Evolutionary conservation across 2,888 invertebrate species (phyloP), one percentile per base, ranked within the genome.

Genomic region (Cephus rjabovi): DNA sequence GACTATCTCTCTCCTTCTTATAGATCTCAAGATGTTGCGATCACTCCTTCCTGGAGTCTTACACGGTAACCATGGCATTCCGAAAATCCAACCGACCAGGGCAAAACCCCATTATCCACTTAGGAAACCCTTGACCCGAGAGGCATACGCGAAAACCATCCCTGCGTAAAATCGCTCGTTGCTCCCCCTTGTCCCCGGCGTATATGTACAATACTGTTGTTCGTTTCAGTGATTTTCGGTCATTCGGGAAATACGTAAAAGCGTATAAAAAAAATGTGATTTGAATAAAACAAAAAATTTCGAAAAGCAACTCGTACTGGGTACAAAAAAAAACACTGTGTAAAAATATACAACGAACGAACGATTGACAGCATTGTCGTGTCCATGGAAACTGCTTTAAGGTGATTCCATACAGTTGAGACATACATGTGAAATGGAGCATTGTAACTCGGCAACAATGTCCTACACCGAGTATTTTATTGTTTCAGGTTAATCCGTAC

Each of bases 1-100:
- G 30, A 76, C 31, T 37, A 56, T 56, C 37, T 78, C 76, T 73
- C 78, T 77, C 74, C 34, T 37, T 34, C n/a, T 77, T 68, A 15
- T 2, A 56, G 23, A 56, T 56, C 23, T 56, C 56, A 56, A 56
- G 56, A 56, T 75, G 69, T 4, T 70, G 33, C 31, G 31, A 15
- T 69, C 76, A 34, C 73, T 76, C 23, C 31, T 69, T n/a, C 12
- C 40, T 76, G 6, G 23, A 71, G 31, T 12, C 34, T 71, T 71
- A 31, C 30, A 34, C 30, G 23, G 34, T 34, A 34, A 34, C 71
- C 71, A 56, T 56, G 56, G 23, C 23, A 33, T 71, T 71, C 71
- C 71, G 71, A 71, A 71, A 71, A 71, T 71, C 34, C 71, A 34
- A 30, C 34, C 71, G 71, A 31, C 56, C 56, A 56, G 23, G 9